phyloP scores from a whole-genome alignment of 2,888 invertebrate species.

The Agonum fuliginosum region DNA sequence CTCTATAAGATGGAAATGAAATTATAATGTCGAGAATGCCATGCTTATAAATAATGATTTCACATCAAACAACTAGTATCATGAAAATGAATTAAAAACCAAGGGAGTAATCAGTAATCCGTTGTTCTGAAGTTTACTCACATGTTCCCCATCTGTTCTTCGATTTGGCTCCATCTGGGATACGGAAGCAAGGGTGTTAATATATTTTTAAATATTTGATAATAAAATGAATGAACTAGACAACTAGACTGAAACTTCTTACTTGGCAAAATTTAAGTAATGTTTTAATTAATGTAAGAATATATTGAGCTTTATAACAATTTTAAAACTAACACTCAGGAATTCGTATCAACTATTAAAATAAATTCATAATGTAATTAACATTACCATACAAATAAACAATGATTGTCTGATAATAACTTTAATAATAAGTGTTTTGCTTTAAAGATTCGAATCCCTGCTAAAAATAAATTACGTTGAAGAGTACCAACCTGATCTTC shows the following conservation, averaged over 20 bases:
- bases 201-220: conserved; percentile 42
- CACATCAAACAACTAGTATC: conserved; percentile 62
- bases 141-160: conserved; percentile 87
- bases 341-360: not conserved
- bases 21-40: conserved; percentile 63
- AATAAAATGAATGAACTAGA: too few species aligned
- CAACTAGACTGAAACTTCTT: not conserved
- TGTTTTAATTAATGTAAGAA: not conserved
- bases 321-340: not conserved
- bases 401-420: too few species aligned
- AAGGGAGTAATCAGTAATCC: conserved; percentile 50
- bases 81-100: conserved; percentile 58
- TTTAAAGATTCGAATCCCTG: not conserved
- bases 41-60: conserved; percentile 62
- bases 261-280: not conserved
- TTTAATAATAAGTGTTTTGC: too few species aligned
- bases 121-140: conserved; percentile 76
- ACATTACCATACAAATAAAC: too few species aligned
- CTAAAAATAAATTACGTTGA: not conserved
- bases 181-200: conserved; percentile 64
- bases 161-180: conserved; percentile 89
- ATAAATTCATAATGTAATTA: too few species aligned
- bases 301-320: not conserved
- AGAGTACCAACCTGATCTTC: conserved; percentile 90
- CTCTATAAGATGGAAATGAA: conserved; percentile 51